phyloP scores from a whole-genome alignment of 2,888 invertebrate genomes.

The Micoletzkya japonica region DNA sequence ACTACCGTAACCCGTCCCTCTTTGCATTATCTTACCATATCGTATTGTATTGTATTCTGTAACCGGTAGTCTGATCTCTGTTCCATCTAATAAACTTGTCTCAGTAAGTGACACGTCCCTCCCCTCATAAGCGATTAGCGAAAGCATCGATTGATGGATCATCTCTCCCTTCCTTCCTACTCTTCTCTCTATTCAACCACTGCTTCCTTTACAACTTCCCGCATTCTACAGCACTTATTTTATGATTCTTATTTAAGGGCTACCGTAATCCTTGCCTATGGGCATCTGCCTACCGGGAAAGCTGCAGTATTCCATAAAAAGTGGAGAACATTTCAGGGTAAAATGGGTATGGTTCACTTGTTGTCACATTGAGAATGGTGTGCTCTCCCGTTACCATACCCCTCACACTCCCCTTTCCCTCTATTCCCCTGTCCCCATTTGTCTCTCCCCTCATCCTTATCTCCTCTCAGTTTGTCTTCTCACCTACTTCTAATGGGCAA shows the following conservation, averaged over 20 bases:
- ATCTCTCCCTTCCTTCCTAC: background rate
- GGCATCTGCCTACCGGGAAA: too few species aligned
- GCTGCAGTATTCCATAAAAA: too few species aligned
- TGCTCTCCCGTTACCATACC: too few species aligned
- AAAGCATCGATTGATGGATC: background rate
- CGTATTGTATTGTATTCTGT: background rate
- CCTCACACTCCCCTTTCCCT: too few species aligned
- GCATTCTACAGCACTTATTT: too few species aligned
- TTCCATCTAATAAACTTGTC: background rate
- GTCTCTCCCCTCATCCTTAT: background rate
- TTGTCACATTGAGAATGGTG: too few species aligned
- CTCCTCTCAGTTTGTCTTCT: background rate
- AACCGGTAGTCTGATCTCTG: background rate
- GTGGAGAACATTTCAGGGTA: too few species aligned
- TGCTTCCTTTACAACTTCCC: too few species aligned
- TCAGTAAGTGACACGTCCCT: constrained; percentile 10
- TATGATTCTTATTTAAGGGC: background rate
- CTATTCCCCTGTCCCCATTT: constrained; percentile 1
- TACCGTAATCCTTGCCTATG: too few species aligned
- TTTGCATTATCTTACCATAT: background rate
- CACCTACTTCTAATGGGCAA: constrained; percentile 20
- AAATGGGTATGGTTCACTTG: too few species aligned
- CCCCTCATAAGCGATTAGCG: too few species aligned
- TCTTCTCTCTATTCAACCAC: background rate
- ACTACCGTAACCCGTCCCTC: background rate